Base-by-base conservation (phyloP, 1,140 invertebrate species). In the Drosophila ohnishii region DNA sequence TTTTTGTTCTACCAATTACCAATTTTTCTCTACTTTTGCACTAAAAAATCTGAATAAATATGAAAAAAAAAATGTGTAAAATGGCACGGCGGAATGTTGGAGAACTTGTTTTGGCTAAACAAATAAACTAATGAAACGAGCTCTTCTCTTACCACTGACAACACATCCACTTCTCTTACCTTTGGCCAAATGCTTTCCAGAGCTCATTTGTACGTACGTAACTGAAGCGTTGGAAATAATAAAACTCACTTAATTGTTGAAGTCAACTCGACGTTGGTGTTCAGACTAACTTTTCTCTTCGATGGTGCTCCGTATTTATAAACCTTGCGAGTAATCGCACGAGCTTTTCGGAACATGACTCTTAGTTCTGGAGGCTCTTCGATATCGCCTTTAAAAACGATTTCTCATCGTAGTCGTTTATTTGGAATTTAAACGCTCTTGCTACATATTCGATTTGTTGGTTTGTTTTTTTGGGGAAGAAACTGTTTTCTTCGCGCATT, bases 391-490 rank as follows among this genome's bases (percentile, higher is more conserved):
- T 71, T 63, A 64, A 48, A 57, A 63, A 50, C 39, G 40, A 76
- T 51, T 75, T 76, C 50, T 63, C 74, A 77, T 77, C 60, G 73
- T 75, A 51, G 50, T 64, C 40, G 57, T 79, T 83, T 76, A 83
- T 84, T 85, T 73, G 59, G 59, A 62, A 47, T 78, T 72, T 78
- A 85, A 85, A 85, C 77, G 81, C 60, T 51, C 51, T 73, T 78
- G 34, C 82, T 85, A 85, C 82, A 75, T 81, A 51, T 73, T 62
- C 59, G 57, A 65, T 59, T 78, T 75, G 48, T 62, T 67, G 69
- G 48, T 32, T 51, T 62, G 61, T 10, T 55, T n/a, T 62, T 13
- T 53, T 48, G 14, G 25, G 47, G 61, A 69, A 65, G 61, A 69
- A 45, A 53, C 51, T 11, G 9, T 30, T 57, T 40, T 58, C 65